A percentile compares a stretch with the other conserved stretches of the same genome.
phyloP scores from a whole-genome alignment of 1,140 invertebrate species.

The Chelonus insularis region DNA sequence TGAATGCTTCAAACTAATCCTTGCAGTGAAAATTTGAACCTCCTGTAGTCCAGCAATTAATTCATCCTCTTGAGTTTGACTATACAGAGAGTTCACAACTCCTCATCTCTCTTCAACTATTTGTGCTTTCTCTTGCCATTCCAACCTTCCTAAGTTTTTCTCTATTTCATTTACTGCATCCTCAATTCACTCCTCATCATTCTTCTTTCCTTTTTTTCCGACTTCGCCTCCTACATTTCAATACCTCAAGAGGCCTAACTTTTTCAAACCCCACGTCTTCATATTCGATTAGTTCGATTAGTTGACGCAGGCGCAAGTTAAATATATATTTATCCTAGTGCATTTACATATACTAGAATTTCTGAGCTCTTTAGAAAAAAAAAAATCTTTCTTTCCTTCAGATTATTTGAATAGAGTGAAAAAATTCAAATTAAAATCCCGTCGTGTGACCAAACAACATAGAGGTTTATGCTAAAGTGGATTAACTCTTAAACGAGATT shows the following conservation, averaged over 20 bases:
- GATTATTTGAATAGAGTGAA: slow-evolving; percentile 1
- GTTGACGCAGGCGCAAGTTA: slow-evolving; percentile 2
- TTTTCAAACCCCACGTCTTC: not conserved
- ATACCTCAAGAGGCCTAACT: not conserved
- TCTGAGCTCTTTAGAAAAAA: not conserved
- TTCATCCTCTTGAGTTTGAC: too few species aligned
- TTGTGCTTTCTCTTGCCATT: too few species aligned
- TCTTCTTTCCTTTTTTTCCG: too few species aligned
- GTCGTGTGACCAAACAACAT: slow-evolving; percentile 19
- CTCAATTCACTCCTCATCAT: not conserved
- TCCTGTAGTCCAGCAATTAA: too few species aligned
- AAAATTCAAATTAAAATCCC: slow-evolving; percentile 32
- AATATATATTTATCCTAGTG: not conserved
- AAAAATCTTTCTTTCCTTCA: not conserved
- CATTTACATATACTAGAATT: not conserved
- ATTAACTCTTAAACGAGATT: slow-evolving; percentile 1
- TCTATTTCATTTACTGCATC: too few species aligned
- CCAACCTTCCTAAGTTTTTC: too few species aligned
- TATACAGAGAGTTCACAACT: too few species aligned
- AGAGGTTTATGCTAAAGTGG: slow-evolving; percentile 11
- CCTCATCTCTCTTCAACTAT: too few species aligned
- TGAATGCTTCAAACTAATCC: too few species aligned
- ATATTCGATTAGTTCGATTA: slow-evolving; percentile 20
- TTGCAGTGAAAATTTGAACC: too few species aligned
- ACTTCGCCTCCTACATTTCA: too few species aligned